Conservation (phyloP, 1,140 invertebrate species). For the Branchinecta lindahli region DNA sequence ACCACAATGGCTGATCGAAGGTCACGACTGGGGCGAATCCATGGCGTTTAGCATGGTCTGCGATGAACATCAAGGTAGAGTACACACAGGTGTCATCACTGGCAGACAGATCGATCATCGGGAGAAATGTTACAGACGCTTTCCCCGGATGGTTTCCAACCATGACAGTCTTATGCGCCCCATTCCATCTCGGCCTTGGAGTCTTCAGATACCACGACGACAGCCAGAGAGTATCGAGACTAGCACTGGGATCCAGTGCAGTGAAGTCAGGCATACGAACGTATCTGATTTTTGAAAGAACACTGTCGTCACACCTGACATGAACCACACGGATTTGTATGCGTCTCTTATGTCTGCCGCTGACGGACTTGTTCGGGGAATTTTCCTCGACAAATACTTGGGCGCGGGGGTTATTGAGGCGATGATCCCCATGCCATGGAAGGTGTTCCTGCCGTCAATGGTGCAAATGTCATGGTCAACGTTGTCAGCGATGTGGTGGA, state of each 20-base stretch:
- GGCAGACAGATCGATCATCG: slow-evolving; percentile 7
- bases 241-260: background rate
- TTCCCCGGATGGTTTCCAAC: background rate
- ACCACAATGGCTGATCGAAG: too few species aligned
- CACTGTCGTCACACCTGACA: background rate
- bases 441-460: slow-evolving; percentile 22
- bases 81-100: background rate
- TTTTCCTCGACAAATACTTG: background rate
- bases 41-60: background rate
- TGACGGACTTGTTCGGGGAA: background rate
- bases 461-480: slow-evolving; percentile 23
- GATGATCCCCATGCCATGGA: too few species aligned
- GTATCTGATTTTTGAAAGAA: background rate
- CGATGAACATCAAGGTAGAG: background rate
- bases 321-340: background rate
- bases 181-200: slow-evolving; percentile 5
- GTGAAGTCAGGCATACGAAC: background rate
- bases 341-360: background rate
- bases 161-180: background rate
- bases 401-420: background rate
- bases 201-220: background rate
- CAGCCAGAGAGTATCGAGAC: background rate
- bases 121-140: background rate
- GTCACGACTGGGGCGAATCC: slow-evolving; percentile 10
- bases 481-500: slow-evolving; percentile 20